Base-by-base conservation (phyloP, 1,140 invertebrate genomes). In the Bicyclus anynana region DNA sequence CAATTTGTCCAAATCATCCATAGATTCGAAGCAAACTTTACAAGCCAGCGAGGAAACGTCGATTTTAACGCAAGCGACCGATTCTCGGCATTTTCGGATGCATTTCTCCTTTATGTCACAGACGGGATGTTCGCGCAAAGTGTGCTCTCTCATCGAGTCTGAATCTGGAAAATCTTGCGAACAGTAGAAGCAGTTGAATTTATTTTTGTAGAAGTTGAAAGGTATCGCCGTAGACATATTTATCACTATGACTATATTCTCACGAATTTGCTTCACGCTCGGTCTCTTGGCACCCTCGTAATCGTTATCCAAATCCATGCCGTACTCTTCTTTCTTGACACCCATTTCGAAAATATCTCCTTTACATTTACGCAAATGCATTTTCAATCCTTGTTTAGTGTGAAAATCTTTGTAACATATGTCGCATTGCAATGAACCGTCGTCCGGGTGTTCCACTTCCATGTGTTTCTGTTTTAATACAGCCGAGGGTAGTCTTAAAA, bases 151-250 rank as follows among this genome's bases (percentile, higher is more conserved):
- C 77, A 87, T 76, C 0, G 64, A 56, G 52, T 87, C 81, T 0
- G 83, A 84, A 63, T 86, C 83, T 0, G 67, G 55, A 42, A 87
- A 87, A 53, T 86, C 82, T 69, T 84, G 81, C 1, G 80, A 84
- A 42, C 84, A 87, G 53, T 84, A 87, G 47, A 87, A 87, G 44
- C 84, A 88, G 27, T 86, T 84, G 12, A 84, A 86, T 55, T 84
- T 88, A 50, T 86, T 88, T 44, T 87, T 83, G 51, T 75, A 85
- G 17, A 87, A 87, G 56, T 85, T 87, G 57, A 87, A 87, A 9
- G 84, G 84, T 65, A 87, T 72, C 0, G 84, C 82, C 2, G 84
- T 87, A 0, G 84, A 87, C 79, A 85, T 85, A 13, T 83, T 85
- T 7, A 87, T 78, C 0, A 85, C 74, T 35, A 65, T 81, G 0